Conservation (phyloP, 2,888 invertebrate species). For the Carterocephalus palaemon region DNA sequence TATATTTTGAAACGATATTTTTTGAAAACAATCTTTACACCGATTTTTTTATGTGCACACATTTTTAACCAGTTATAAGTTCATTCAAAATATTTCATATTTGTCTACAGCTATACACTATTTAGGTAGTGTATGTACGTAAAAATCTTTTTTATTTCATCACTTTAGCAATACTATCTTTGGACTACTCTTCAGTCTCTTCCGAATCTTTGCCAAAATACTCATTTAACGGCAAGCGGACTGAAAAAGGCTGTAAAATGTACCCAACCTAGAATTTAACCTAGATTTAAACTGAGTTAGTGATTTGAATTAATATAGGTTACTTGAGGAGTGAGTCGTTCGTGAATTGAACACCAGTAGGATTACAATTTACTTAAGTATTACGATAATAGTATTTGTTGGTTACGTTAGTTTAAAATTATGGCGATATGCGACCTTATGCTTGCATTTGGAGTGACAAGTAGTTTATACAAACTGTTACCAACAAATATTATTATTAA, state of each 20-base stretch:
- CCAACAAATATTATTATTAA: slow-evolving; percentile 13
- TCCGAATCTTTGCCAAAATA: slow-evolving; percentile 24
- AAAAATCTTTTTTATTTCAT: too few relatives aligned
- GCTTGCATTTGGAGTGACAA: slow-evolving; percentile 1
- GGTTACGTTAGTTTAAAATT: slow-evolving; percentile 13
- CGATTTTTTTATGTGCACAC: too few relatives aligned
- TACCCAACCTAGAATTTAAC: slow-evolving; percentile 19
- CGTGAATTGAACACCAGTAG: slow-evolving; percentile 29
- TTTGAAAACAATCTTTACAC: too few relatives aligned
- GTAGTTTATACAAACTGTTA: too few relatives aligned
- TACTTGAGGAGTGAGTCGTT: slow-evolving; percentile 7
- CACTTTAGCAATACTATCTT: slow-evolving; percentile 17
- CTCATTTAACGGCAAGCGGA: slow-evolving; percentile 42
- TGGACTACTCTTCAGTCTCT: slow-evolving; percentile 22
- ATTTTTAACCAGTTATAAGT: too few relatives aligned
- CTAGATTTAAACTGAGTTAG: slow-evolving; percentile 11
- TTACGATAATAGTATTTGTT: slow-evolving; percentile 19
- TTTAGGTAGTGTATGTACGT: too few relatives aligned
- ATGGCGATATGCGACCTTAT: too few relatives aligned
- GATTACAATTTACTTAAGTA: slow-evolving; percentile 17
- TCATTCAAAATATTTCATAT: too few relatives aligned
- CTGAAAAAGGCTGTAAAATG: slow-evolving; percentile 60
- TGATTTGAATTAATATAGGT: slow-evolving; percentile 18
- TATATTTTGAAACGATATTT: too few relatives aligned
- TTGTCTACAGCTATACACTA: not conserved